These are phyloP conservation scores for Odontamblyopus rebecca DNA, from an alignment of 2,797 vertebrate species.

Conservation along the genomic window DNA sequence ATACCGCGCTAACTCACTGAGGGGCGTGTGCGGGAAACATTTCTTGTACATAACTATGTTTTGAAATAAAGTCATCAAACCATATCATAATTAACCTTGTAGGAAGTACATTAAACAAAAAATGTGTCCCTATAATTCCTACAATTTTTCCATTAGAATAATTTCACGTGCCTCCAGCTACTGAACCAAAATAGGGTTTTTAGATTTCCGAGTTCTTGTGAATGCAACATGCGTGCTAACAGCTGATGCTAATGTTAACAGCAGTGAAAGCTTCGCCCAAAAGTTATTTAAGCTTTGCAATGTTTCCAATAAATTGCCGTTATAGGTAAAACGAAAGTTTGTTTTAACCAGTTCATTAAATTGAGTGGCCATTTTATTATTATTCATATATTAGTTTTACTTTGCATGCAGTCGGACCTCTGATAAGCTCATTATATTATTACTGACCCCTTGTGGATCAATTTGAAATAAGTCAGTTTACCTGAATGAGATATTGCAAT, in stretches of 20 bases:
- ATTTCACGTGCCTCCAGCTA: not conserved
- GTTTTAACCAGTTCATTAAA: too few relatives aligned
- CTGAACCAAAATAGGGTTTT: not conserved
- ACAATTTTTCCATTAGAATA: not conserved
- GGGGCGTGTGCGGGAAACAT: not conserved
- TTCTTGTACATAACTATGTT: not conserved
- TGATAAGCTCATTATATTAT: too few relatives aligned
- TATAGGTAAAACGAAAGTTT: too few relatives aligned
- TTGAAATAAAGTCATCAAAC: not conserved
- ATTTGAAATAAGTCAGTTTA: too few relatives aligned
- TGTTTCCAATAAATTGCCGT: too few relatives aligned
- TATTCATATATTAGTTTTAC: too few relatives aligned
- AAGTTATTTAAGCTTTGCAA: not conserved
- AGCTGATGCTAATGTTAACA: slow-evolving; percentile 6
- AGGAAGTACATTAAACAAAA: not conserved
- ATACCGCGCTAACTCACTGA: not conserved
- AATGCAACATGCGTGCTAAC: not conserved
- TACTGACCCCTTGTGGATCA: too few relatives aligned
- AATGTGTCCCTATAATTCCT: not conserved
- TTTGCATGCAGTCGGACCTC: too few relatives aligned
- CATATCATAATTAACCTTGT: not conserved
- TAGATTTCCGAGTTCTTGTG: not conserved
- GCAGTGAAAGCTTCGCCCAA: not conserved
- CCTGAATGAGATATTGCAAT: too few relatives aligned
- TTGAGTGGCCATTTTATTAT: too few relatives aligned